Conservation (phyloP, 2,113 vertebrate species). For the Melanerpes formicivorus region DNA sequence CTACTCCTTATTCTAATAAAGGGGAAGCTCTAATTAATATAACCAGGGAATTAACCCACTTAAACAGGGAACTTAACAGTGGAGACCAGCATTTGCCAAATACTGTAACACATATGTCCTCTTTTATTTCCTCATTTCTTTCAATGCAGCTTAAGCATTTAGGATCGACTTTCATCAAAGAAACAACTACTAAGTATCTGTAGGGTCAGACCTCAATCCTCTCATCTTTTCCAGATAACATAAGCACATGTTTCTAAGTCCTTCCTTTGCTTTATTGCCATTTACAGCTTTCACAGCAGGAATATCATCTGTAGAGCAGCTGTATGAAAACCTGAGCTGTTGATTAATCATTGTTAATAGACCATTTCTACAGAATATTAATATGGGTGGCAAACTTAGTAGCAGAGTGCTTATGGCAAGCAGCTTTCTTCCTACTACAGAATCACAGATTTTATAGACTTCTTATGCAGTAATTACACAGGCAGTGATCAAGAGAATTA, state of each 20-base stretch:
- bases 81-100: background rate
- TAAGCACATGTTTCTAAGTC: background rate
- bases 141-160: background rate
- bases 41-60: background rate
- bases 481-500: background rate
- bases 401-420: background rate
- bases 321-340: background rate
- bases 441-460: background rate
- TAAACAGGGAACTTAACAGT: background rate
- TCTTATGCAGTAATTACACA: background rate
- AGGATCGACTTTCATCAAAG: background rate
- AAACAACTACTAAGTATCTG: background rate
- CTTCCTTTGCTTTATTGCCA: background rate
- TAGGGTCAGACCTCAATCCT: background rate
- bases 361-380: background rate
- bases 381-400: background rate
- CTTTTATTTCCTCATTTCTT: background rate
- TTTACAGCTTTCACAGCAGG: background rate
- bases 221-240: background rate
- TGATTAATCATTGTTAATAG: background rate
- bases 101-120: accelerated
- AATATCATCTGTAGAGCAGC: background rate
- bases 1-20: background rate
- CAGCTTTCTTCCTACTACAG: background rate
- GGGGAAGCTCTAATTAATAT: background rate